These are phyloP conservation scores for Passerina amoena DNA, from an alignment of 2,113 vertebrate genomes.

Conservation along the genomic window DNA sequence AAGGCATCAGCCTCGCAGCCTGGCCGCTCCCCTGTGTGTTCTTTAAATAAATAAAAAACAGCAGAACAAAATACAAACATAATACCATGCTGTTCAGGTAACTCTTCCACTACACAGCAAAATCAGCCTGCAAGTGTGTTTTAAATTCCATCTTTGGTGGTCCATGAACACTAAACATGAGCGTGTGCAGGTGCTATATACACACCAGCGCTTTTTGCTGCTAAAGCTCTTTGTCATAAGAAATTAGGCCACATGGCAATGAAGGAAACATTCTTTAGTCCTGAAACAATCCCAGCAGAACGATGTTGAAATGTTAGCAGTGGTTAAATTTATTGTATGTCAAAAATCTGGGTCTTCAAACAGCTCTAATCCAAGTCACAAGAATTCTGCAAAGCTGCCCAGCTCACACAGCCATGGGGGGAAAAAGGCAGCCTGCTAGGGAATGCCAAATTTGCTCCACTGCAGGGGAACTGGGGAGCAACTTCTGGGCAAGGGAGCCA, in stretches of 20 bases:
- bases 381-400: background rate
- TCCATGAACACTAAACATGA: background rate
- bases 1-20: background rate
- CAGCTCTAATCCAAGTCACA: background rate
- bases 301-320: background rate
- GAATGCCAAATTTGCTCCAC: background rate
- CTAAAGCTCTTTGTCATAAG: constrained; percentile 26
- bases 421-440: background rate
- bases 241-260: constrained; percentile 23
- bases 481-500: background rate
- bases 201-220: background rate
- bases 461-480: background rate
- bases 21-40: background rate
- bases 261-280: constrained; percentile 17
- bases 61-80: background rate
- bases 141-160: background rate
- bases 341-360: background rate
- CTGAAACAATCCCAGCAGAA: constrained; percentile 37
- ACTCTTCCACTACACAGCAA: background rate
- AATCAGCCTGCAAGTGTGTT: background rate
- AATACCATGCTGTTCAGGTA: background rate
- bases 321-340: background rate
- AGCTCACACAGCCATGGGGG: background rate
- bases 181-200: background rate
- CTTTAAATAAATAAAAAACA: background rate